Evolutionary conservation across 2,888 invertebrate species (phyloP).

Genomic region (Agonopterix heracliana): DNA sequence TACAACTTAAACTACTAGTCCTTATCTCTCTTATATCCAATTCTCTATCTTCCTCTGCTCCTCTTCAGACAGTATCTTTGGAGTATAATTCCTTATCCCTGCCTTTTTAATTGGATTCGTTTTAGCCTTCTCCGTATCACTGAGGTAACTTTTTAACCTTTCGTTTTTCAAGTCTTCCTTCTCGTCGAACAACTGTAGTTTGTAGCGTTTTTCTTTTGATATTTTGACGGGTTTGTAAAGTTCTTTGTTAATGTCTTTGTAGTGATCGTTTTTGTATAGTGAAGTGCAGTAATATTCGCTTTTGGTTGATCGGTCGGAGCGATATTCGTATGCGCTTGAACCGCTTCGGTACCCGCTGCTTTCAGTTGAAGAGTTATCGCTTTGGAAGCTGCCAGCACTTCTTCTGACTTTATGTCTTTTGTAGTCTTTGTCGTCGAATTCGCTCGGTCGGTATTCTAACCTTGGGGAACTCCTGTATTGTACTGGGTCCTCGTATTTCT

Average conservation of each 20-base stretch:
- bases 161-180: conserved; percentile 53
- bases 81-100: conserved; percentile 83
- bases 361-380: conserved; percentile 56
- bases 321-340: conserved; percentile 62
- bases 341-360: conserved; percentile 69
- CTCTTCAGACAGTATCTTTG: conserved; percentile 79
- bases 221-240: conserved; percentile 70
- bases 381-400: conserved; percentile 63
- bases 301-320: conserved; percentile 55
- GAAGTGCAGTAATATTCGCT: conserved; percentile 66
- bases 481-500: conserved; percentile 48
- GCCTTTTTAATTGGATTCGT: conserved; percentile 66
- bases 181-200: conserved; percentile 60
- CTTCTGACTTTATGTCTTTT: conserved; percentile 52
- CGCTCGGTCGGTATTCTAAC: conserved; percentile 39
- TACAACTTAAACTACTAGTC: conserved; percentile 68
- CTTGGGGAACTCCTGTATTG: conserved; percentile 36
- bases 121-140: conserved; percentile 63
- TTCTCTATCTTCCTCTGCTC: conserved; percentile 75
- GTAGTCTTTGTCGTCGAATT: conserved; percentile 46
- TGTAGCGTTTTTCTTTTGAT: conserved; percentile 63
- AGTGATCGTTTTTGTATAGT: conserved; percentile 70
- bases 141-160: conserved; percentile 50
- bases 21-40: conserved; percentile 77
- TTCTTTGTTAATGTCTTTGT: conserved; percentile 66